phyloP scores from a whole-genome alignment of 2,113 vertebrate species.

The Microcebus tavaratra region DNA sequence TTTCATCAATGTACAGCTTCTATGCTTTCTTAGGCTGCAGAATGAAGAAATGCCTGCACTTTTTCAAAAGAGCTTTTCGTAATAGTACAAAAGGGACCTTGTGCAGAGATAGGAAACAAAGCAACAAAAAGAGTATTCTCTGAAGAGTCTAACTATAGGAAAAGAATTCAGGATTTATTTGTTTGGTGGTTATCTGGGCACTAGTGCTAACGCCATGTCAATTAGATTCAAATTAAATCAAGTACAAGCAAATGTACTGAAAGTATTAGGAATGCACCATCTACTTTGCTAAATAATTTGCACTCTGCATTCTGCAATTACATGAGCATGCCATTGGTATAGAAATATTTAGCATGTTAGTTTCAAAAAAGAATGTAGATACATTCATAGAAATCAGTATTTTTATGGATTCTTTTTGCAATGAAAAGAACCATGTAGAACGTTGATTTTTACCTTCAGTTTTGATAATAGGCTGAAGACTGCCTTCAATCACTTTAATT shows the following conservation, averaged over 20 bases:
- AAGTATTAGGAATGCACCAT: constrained; percentile 55
- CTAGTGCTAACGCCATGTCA: neutral
- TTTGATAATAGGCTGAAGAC: constrained; percentile 85
- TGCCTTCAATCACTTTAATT: constrained; percentile 89
- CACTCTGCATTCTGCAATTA: constrained; percentile 20
- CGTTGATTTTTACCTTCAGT: constrained; percentile 84
- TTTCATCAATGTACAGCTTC: neutral
- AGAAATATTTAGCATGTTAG: constrained; percentile 74
- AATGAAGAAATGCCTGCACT: neutral
- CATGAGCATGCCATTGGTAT: constrained; percentile 63
- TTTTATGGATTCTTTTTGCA: constrained; percentile 34
- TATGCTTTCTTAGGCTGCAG: neutral
- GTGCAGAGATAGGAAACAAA: neutral
- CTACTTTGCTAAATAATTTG: constrained; percentile 28
- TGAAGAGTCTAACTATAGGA: neutral
- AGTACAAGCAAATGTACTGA: constrained; percentile 81
- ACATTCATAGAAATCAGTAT: constrained; percentile 60
- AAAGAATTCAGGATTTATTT: neutral
- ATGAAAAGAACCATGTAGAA: constrained; percentile 40
- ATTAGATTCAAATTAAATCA: constrained; percentile 43
- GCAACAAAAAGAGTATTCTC: neutral
- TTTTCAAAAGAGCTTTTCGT: neutral
- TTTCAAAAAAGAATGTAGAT: constrained; percentile 69
- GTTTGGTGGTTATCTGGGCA: constrained; percentile 19
- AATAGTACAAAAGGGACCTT: neutral